Percentiles rank a stretch among this genome's conserved stretches.
These are phyloP conservation scores for Leucopternis melanops DNA, from an alignment of 2,113 vertebrate genomes.

Conservation along the genomic window DNA sequence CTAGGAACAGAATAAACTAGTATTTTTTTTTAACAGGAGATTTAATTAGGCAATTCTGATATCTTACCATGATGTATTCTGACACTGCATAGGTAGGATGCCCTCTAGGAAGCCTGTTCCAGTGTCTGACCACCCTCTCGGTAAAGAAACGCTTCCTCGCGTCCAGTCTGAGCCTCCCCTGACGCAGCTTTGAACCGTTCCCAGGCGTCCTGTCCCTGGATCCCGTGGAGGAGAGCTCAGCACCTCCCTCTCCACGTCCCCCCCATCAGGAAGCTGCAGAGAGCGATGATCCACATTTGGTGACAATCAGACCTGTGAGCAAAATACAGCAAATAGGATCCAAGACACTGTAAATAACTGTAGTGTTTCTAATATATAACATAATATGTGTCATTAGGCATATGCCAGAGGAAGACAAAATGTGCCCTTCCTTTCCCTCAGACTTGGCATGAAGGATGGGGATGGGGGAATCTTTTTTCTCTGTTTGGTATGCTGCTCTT, in stretches of 20 bases:
- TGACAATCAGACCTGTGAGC: fast-evolving
- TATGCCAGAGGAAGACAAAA: neutral
- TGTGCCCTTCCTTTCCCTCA: neutral
- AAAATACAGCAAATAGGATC: neutral
- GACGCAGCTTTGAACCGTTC: neutral
- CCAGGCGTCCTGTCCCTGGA: fast-evolving
- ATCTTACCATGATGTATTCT: fast-evolving
- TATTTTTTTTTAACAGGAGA: neutral
- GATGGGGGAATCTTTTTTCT: neutral
- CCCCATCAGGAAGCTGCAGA: neutral
- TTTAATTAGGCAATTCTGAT: neutral
- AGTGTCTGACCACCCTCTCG: fast-evolving
- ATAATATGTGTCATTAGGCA: neutral
- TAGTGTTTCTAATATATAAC: neutral
- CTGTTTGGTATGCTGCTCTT: neutral
- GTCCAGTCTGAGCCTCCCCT: no score
- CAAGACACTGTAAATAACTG: neutral
- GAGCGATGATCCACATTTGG: neutral
- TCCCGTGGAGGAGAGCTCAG: neutral
- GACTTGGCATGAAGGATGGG: neutral
- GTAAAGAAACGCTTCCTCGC: neutral
- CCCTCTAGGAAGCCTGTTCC: neutral
- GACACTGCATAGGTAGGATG: neutral
- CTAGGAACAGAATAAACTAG: neutral
- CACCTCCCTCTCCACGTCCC: neutral